phyloP scores from a whole-genome alignment of 2,797 vertebrate genomes.

The Poecilia picta region DNA sequence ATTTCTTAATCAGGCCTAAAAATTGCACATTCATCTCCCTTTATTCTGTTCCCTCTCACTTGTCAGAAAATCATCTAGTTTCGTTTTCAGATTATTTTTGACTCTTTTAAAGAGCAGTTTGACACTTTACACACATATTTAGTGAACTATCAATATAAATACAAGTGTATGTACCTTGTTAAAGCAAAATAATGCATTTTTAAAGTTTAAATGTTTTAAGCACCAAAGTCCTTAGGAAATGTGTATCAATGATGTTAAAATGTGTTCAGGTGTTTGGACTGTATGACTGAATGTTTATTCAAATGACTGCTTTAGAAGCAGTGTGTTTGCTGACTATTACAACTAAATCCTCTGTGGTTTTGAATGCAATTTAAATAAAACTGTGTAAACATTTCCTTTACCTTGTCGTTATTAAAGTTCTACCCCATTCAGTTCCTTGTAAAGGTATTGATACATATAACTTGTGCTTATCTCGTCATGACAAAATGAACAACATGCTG shows the following conservation, averaged over 20 bases:
- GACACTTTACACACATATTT: not conserved
- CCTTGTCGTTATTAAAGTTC: not conserved
- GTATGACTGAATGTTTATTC: not conserved
- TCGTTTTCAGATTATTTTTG: not conserved
- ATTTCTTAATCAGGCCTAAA: not conserved
- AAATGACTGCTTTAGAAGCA: not conserved
- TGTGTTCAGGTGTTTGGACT: not conserved
- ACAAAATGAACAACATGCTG: too few relatives aligned
- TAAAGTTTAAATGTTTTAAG: not conserved
- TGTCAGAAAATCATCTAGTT: not conserved
- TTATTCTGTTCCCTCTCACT: not conserved
- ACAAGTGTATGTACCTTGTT: not conserved
- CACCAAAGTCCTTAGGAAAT: not conserved
- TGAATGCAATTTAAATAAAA: not conserved
- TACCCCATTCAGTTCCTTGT: not conserved
- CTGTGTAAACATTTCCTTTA: not conserved
- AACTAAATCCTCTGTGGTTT: not conserved
- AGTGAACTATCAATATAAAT: not conserved
- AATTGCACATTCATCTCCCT: not conserved
- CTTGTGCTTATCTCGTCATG: not conserved
- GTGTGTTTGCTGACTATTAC: not conserved
- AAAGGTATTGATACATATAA: not conserved
- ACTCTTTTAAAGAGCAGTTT: not conserved
- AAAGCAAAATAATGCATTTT: not conserved
- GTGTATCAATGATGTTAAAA: not conserved